phyloP scores from a whole-genome alignment of 1,140 invertebrate genomes.

The Gryllus bimaculatus region DNA sequence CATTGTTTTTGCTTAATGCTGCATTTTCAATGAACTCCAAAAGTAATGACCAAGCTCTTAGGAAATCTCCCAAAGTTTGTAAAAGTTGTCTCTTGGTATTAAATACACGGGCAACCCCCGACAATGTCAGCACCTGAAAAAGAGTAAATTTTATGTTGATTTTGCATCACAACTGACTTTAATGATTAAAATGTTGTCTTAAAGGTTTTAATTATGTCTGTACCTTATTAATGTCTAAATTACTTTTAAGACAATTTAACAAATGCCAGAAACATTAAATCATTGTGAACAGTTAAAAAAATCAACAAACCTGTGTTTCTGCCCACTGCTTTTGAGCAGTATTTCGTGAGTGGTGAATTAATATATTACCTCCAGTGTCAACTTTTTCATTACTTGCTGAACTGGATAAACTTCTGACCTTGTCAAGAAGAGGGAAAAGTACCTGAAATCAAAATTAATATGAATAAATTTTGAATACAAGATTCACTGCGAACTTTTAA shows the following conservation, averaged over 20 bases:
- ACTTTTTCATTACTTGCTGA: constrained; percentile 91
- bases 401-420: constrained; percentile 80
- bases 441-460: constrained; percentile 44
- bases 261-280: no score
- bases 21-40: constrained; percentile 90
- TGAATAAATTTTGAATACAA: no score
- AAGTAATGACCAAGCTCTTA: constrained; percentile 82
- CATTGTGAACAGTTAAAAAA: not conserved
- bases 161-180: not conserved
- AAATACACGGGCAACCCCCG: constrained; percentile 70
- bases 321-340: constrained; percentile 99
- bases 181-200: not conserved
- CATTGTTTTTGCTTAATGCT: constrained; percentile 82
- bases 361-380: constrained; percentile 82
- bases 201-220: no score
- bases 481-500: no score
- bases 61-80: constrained; percentile 79
- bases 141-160: not conserved
- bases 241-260: no score
- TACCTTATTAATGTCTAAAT: no score
- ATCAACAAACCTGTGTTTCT: constrained; percentile 72
- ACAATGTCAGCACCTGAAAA: constrained; percentile 55
- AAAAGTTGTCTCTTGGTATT: constrained; percentile 82
- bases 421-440: constrained; percentile 89
- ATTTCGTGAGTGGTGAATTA: constrained; percentile 97